Base-by-base conservation (phyloP, 2,888 invertebrate species). In the Meliscaeva auricollis region DNA sequence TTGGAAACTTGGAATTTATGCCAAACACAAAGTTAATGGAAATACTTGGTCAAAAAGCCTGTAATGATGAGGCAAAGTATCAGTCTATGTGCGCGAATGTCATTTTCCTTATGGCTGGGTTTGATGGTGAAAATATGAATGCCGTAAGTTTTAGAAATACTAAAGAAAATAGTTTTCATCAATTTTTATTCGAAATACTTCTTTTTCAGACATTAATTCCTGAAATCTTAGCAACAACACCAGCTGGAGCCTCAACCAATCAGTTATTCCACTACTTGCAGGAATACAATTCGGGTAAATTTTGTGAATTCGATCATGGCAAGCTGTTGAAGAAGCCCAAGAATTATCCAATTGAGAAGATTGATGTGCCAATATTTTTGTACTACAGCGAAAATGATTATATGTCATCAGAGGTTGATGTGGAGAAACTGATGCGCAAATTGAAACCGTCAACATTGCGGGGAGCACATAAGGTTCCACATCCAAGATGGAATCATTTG, bases 41-140 rank as follows among this genome's bases (percentile, higher is more conserved):
- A 1, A 90, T 91, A 0, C 90, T 93, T 60, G 94, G 94, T 3
- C 90, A 93, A 77, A 81, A 90, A 0, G 62, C 0, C 87, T 95
- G 95, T 88, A 88, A 89, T 68, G 89, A 89, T 3, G 82, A 58
- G 5, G 89, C 90, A 0, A 87, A 83, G 4, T 88, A 88, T 38
- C 88, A 88, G 1, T 90, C 92, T 0, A 85, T 96, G 20, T 96
- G 96, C 91, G 93, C 93, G 76, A 95, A 95, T 88, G 91, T 94
- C 13, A 88, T 96, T 11, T 96, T 96, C 90, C 90, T 96, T 9
- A 90, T 90, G 56, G 89, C 89, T 70, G 94, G 94, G 15, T 93
- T 90, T 78, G 91, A 93, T 87, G 89, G 91, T 3, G 90, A 91
- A 62, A 91, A 93, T 52, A 79, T 93, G 35, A 92, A 94, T 88